A percentile compares a stretch with the other conserved stretches of the same genome.
phyloP scores from a whole-genome alignment of 2,888 invertebrate genomes.

The Spodoptera littoralis region DNA sequence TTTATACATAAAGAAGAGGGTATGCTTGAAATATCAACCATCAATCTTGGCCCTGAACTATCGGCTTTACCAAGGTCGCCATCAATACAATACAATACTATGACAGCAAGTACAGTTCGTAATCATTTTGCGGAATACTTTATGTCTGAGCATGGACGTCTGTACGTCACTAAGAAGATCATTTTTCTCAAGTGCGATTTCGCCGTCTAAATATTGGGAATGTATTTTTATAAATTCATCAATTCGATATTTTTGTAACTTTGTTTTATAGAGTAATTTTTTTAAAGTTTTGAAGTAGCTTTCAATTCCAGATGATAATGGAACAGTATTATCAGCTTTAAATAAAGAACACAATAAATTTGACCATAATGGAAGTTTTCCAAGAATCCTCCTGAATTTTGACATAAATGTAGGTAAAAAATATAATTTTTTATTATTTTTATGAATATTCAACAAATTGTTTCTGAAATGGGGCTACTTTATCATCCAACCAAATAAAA shows the following conservation, averaged over 20 bases:
- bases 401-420: not conserved
- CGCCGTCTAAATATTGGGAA: too few relatives aligned
- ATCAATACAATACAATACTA: constrained; percentile 19
- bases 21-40: constrained; percentile 23
- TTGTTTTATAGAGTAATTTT: too few relatives aligned
- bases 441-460: not conserved
- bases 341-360: not conserved
- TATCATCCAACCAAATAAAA: constrained; percentile 3
- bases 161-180: too few relatives aligned
- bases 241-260: too few relatives aligned
- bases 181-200: too few relatives aligned
- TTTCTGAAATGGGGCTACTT: not conserved
- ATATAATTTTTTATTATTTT: not conserved
- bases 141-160: too few relatives aligned
- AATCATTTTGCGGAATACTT: constrained; percentile 45
- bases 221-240: too few relatives aligned
- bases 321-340: not conserved
- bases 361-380: not conserved
- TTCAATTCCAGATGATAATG: not conserved
- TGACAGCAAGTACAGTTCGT: constrained; percentile 23
- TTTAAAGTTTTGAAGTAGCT: too few relatives aligned
- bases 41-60: constrained; percentile 24
- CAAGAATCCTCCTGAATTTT: not conserved
- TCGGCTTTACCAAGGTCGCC: constrained; percentile 25
- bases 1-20: too few relatives aligned